A percentile compares a stretch with the other conserved stretches of the same genome.
These are phyloP conservation scores for Hippopotamyrus pictus DNA, from an alignment of 2,797 vertebrate genomes.

Conservation along the genomic window DNA sequence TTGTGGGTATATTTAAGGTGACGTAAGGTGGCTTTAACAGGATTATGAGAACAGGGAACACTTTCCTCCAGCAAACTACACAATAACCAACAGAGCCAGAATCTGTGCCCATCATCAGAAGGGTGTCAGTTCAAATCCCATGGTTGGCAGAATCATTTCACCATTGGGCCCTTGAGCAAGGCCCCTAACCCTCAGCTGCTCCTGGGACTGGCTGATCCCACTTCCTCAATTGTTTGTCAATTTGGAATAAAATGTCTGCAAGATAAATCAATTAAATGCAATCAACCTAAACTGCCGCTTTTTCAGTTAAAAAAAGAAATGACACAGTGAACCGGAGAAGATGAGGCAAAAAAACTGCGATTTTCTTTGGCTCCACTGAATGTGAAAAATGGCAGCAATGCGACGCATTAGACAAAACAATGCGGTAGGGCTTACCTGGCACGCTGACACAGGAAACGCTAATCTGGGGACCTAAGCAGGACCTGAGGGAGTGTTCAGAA, in stretches of 20 bases:
- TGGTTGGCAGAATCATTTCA: not conserved
- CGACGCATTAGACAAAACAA: slow-evolving; percentile 64
- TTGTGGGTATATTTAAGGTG: not conserved
- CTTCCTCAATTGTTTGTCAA: not conserved
- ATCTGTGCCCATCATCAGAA: not conserved
- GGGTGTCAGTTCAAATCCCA: not conserved
- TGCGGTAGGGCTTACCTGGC: slow-evolving; percentile 59
- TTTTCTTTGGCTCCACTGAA: slow-evolving; percentile 3
- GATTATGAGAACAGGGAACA: not conserved
- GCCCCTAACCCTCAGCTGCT: not conserved
- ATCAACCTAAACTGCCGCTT: not conserved
- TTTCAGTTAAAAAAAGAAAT: not conserved
- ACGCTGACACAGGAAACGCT: slow-evolving; percentile 52
- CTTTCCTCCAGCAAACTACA: not conserved
- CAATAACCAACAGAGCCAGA: not conserved
- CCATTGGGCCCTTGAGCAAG: not conserved
- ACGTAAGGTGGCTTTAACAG: not conserved
- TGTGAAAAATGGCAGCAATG: slow-evolving; percentile 43
- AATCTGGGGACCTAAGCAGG: slow-evolving; percentile 40
- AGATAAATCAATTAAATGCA: not conserved
- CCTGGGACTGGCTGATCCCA: not conserved
- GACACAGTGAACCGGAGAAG: not conserved
- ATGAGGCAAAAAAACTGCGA: slow-evolving; percentile 19
- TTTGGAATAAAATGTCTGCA: not conserved
- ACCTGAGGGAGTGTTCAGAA: not conserved